Evolutionary conservation across 2,113 vertebrate genomes (phyloP).

Genomic region (Oceanites oceanicus): DNA sequence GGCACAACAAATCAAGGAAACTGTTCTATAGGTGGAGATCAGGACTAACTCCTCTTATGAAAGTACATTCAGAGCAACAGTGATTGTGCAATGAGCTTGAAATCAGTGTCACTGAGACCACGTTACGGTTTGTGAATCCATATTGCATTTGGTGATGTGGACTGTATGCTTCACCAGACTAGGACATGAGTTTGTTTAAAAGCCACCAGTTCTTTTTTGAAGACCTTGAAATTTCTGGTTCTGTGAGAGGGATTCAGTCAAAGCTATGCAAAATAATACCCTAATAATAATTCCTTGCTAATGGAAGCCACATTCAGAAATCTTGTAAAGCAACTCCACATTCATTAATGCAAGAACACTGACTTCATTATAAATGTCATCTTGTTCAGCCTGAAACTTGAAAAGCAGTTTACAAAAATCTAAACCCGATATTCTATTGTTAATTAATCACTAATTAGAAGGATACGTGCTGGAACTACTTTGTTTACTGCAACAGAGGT

Average conservation of each 20-base stretch:
- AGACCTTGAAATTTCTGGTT: neutral
- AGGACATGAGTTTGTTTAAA: neutral
- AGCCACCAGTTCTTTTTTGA: neutral
- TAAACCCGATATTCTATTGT: neutral
- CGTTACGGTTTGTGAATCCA: fast-evolving
- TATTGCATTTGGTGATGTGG: neutral
- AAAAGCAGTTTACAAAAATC: neutral
- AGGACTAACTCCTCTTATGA: neutral
- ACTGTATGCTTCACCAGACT: neutral
- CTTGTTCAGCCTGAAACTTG: neutral
- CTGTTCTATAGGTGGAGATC: neutral
- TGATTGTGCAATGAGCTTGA: neutral
- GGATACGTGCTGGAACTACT: neutral
- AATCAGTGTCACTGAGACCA: neutral
- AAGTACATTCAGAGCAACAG: neutral
- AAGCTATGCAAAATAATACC: neutral
- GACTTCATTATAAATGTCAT: neutral
- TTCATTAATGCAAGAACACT: neutral
- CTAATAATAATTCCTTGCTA: neutral
- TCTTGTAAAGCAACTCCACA: neutral
- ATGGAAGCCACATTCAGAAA: neutral
- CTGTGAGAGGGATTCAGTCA: neutral
- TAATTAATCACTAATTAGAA: neutral
- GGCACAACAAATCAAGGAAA: neutral
- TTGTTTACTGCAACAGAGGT: neutral